These are phyloP conservation scores for Drosophila lacicola DNA, from an alignment of 2,888 invertebrate genomes.

Conservation along the genomic window DNA sequence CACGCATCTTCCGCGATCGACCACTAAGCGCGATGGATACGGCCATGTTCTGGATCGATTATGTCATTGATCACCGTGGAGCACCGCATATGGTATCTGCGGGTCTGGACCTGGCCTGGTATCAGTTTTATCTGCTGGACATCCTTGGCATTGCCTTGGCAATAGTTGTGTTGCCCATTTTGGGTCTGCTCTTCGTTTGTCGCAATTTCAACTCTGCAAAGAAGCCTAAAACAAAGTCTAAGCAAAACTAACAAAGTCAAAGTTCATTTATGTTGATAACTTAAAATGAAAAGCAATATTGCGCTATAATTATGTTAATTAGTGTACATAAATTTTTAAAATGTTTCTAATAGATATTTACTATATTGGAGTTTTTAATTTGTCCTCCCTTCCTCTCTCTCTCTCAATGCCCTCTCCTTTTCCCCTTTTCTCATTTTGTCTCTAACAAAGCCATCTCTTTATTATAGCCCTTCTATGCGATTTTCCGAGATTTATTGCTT, in stretches of 20 bases:
- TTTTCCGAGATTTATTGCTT: too few species aligned
- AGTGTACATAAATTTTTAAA: slow-evolving; percentile 9
- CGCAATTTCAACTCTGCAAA: slow-evolving; percentile 16
- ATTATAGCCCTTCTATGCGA: too few species aligned
- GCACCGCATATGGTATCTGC: slow-evolving; percentile 81
- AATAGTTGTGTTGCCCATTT: slow-evolving; percentile 22
- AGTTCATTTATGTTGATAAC: background rate
- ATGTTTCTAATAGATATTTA: too few species aligned
- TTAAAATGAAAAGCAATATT: slow-evolving; percentile 11
- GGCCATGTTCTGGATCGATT: slow-evolving; percentile 84
- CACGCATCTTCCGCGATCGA: slow-evolving; percentile 81
- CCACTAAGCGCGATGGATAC: slow-evolving; percentile 78
- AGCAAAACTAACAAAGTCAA: slow-evolving; percentile 18
- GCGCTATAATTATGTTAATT: slow-evolving; percentile 14
- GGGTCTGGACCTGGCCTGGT: slow-evolving; percentile 79
- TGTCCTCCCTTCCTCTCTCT: too few species aligned
- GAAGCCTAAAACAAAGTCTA: slow-evolving; percentile 19
- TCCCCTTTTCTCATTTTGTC: too few species aligned
- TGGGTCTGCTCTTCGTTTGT: slow-evolving; percentile 28
- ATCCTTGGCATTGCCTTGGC: slow-evolving; percentile 56
- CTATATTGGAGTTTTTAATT: too few species aligned
- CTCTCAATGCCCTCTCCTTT: too few species aligned
- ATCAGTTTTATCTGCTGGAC: slow-evolving; percentile 82
- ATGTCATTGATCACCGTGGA: slow-evolving; percentile 83
- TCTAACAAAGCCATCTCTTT: too few species aligned